phyloP scores from a whole-genome alignment of 2,113 vertebrate species.

The Stomatorhinus ivindoensis region DNA sequence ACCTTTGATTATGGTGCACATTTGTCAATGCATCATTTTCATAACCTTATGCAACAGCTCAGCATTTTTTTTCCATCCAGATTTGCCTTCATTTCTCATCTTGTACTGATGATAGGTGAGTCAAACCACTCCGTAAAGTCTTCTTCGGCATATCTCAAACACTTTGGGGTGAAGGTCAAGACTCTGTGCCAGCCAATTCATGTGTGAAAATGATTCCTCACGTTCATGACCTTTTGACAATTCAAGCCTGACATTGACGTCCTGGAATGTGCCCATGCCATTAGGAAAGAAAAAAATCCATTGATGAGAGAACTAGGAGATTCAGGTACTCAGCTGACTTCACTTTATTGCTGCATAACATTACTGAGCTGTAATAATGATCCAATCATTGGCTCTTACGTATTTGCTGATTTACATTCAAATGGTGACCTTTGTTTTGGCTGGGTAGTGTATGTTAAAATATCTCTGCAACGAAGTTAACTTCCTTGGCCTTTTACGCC shows the following conservation, averaged over 20 bases:
- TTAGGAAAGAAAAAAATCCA: too few species aligned
- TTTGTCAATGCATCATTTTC: too few species aligned
- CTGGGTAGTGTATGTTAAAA: not conserved
- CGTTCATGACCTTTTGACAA: not conserved
- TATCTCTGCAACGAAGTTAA: not conserved
- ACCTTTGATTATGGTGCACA: too few species aligned
- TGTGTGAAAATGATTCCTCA: not conserved
- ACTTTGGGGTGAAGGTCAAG: not conserved
- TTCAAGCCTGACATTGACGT: not conserved
- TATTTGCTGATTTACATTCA: too few species aligned
- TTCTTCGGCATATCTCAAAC: too few species aligned
- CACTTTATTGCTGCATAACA: too few species aligned
- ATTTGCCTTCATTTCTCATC: not conserved
- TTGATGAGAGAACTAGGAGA: too few species aligned
- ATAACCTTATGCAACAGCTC: not conserved
- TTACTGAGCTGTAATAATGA: not conserved
- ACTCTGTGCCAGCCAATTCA: not conserved
- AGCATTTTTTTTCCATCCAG: not conserved
- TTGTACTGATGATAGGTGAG: not conserved
- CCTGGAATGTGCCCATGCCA: not conserved
- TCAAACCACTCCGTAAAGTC: not conserved
- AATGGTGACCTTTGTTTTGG: not conserved
- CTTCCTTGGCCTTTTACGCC: not conserved
- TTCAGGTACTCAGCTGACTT: too few species aligned
- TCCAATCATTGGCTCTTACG: too few species aligned